A percentile compares a stretch with the other conserved stretches of the same genome.
Evolutionary conservation across 1,140 invertebrate genomes (phyloP).

Genomic region (Meloidogyne floridensis): DNA sequence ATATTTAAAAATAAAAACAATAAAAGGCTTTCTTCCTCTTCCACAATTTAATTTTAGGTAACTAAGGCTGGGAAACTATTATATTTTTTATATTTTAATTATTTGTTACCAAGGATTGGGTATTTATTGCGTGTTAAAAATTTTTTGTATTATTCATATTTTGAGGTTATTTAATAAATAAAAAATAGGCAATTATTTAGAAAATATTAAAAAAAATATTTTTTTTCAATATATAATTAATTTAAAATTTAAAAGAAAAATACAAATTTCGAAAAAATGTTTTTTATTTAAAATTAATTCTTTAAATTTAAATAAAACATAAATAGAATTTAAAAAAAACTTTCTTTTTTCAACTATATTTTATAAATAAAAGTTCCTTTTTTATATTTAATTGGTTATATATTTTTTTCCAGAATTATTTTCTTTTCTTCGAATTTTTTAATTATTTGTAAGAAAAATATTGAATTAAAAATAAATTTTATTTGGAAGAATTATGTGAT

Average conservation of each 20-base stretch:
- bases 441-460: no score
- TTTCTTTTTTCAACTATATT: neutral
- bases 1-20: no score
- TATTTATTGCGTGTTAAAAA: neutral
- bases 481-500: no score
- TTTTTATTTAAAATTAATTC: neutral
- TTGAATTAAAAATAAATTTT: no score
- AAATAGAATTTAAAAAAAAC: neutral
- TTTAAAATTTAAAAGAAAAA: no score
- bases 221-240: neutral
- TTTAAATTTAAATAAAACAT: neutral
- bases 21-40: neutral
- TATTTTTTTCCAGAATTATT: neutral
- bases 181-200: neutral
- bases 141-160: neutral
- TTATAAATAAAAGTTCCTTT: neutral
- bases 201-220: neutral
- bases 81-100: neutral
- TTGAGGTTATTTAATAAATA: neutral
- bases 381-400: slow-evolving; percentile 6
- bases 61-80: neutral
- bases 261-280: no score
- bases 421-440: neutral
- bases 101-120: neutral
- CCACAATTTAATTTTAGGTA: neutral